Percentiles rank a stretch among this genome's conserved stretches.
Conservation (phyloP, 2,797 vertebrate species). For the Sorex maritimensis region DNA sequence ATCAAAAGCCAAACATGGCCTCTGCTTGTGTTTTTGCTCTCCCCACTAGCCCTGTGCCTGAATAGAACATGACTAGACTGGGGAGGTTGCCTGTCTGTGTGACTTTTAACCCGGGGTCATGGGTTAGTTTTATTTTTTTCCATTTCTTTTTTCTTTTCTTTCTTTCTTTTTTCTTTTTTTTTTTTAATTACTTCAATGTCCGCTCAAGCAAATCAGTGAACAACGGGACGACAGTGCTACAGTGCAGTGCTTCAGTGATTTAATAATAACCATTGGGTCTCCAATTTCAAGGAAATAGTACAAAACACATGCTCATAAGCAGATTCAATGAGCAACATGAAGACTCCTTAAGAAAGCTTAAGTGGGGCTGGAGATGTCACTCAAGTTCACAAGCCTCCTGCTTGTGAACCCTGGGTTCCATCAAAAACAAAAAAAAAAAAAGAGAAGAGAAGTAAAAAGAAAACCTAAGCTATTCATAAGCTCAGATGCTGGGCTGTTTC, state of each 20-base stretch:
- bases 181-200: too few species aligned
- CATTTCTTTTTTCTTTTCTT: neutral
- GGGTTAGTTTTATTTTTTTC: neutral
- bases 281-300: slow-evolving; percentile 28
- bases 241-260: neutral
- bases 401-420: too few species aligned
- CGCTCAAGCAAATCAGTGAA: neutral
- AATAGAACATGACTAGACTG: neutral
- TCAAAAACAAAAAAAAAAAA: too few species aligned
- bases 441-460: too few species aligned
- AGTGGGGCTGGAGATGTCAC: neutral
- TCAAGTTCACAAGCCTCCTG: too few species aligned
- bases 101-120: neutral
- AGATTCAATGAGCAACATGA: neutral
- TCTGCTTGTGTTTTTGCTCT: neutral
- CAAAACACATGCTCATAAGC: neutral
- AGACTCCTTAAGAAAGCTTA: neutral
- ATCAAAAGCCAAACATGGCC: slow-evolving; percentile 42
- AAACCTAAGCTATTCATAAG: neutral
- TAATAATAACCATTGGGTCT: neutral
- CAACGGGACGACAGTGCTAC: too few species aligned
- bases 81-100: neutral
- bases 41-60: neutral
- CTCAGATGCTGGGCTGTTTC: neutral
- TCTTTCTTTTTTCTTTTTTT: neutral